Conservation (phyloP, 2,888 invertebrate genomes). For the Automeris io region DNA sequence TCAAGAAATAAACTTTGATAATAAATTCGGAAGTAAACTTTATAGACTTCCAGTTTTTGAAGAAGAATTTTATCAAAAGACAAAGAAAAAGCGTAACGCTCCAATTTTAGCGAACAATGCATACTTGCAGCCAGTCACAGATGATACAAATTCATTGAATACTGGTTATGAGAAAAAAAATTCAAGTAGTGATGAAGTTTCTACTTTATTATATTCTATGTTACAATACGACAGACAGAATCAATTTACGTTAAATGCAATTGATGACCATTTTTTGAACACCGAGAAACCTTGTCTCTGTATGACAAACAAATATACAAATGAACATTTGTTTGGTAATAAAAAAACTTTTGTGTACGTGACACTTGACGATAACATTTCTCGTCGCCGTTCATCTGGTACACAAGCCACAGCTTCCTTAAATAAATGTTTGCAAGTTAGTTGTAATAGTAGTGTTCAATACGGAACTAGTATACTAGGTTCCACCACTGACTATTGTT, state of each 20-base stretch:
- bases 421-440: constrained; percentile 63
- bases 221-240: constrained; percentile 26
- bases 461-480: constrained; percentile 10
- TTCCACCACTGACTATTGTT: constrained; percentile 23
- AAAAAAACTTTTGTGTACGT: constrained; percentile 48
- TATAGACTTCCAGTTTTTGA: constrained; percentile 9
- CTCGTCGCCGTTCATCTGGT: constrained; percentile 32
- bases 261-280: constrained; percentile 5
- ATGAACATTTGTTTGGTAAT: constrained; percentile 6
- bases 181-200: constrained; percentile 1
- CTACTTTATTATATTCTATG: constrained; percentile 19
- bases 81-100: background rate
- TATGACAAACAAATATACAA: background rate
- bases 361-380: constrained; percentile 41
- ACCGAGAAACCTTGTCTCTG: background rate
- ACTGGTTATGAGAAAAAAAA: background rate
- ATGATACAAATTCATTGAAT: background rate
- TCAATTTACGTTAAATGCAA: constrained; percentile 29
- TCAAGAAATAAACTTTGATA: constrained; percentile 33
- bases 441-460: constrained; percentile 11
- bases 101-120: background rate
- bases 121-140: background rate
- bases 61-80: background rate
- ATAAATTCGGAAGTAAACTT: constrained; percentile 18
- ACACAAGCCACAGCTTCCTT: constrained; percentile 66